Evolutionary conservation across 2,888 invertebrate genomes (phyloP).

Genomic region (Gerris lacustris): DNA sequence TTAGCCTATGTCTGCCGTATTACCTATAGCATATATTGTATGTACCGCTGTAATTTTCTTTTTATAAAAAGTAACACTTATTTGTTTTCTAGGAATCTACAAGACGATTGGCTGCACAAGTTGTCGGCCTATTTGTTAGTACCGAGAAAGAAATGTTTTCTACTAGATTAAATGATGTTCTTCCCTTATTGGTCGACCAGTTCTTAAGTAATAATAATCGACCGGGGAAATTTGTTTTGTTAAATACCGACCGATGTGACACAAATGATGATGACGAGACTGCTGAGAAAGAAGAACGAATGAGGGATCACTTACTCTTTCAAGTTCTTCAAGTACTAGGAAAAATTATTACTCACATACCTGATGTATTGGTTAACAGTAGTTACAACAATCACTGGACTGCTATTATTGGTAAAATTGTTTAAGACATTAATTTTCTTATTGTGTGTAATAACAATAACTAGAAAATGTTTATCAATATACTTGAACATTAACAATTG

Average conservation of each 20-base stretch:
- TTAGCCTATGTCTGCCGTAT: no score
- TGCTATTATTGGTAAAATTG: conserved; percentile 37
- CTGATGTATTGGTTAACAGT: conserved; percentile 44
- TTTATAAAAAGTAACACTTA: neutral
- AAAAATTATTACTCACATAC: conserved; percentile 53
- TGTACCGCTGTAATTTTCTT: no score
- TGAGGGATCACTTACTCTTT: conserved; percentile 60
- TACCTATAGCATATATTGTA: no score
- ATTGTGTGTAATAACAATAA: no score
- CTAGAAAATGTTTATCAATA: no score
- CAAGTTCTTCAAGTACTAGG: conserved; percentile 59
- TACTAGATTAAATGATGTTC: conserved; percentile 46
- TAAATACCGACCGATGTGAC: conserved; percentile 31
- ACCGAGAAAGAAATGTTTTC: conserved; percentile 62
- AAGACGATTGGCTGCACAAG: conserved; percentile 61
- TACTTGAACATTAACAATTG: no score
- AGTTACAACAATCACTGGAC: conserved; percentile 37
- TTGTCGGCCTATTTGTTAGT: conserved; percentile 65
- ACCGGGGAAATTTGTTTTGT: conserved; percentile 35
- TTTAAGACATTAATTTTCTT: no score
- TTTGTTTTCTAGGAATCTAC: conserved; percentile 39
- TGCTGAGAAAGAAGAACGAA: conserved; percentile 47
- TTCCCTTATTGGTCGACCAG: conserved; percentile 48
- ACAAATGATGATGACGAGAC: conserved; percentile 29
- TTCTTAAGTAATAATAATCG: conserved; percentile 39